Evolutionary conservation across 2,888 invertebrate genomes (phyloP), one percentile per base, ranked within the genome.

Genomic region (Pachliopta kotzebuea): DNA sequence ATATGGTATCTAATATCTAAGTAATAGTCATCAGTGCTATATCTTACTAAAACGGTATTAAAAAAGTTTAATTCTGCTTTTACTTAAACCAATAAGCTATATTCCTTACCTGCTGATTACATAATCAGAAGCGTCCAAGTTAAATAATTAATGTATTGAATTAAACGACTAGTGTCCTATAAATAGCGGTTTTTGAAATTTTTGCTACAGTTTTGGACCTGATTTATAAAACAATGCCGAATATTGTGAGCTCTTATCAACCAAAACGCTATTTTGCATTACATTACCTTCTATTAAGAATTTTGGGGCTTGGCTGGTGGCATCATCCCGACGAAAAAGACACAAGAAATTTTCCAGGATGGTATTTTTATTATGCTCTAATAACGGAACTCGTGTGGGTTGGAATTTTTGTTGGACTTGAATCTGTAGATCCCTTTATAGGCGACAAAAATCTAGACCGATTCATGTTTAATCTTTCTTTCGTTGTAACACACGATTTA

Each of bases 401-500:
- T 0, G 85, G 76, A 3, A 85, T 89, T 8, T 91, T 91, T 65
- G 90, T 91, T 0, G 84, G 87, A n/a, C 75, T 91, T 7, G 91
- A 91, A 74, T 86, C 91, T 0, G 86, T 91, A 54, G 90, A 91
- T 69, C 91, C 91, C 0, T 91, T 91, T 60, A 78, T 90, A 11
- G 89, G 90, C 0, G 81, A 88, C 71, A 90, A 89, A 74, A 89
- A 91, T 71, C 70, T 86, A 64, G 90, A 90, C 55, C 76, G 85
- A 52, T 90, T 91, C 68, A 91, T 91, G 91, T 89, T 91, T 72
- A 90, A 88, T 67, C 83, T 91, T 49, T 85, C 91, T 2, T 91
- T 91, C 66, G 91, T 91, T 56, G 85, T 90, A 60, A 91, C 91
- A 0, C 91, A 91, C 67, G 88, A 91, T 60, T 74, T 91, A 1